Conservation (phyloP, 2,797 vertebrate species). For the Phyllotis vaccarum region DNA sequence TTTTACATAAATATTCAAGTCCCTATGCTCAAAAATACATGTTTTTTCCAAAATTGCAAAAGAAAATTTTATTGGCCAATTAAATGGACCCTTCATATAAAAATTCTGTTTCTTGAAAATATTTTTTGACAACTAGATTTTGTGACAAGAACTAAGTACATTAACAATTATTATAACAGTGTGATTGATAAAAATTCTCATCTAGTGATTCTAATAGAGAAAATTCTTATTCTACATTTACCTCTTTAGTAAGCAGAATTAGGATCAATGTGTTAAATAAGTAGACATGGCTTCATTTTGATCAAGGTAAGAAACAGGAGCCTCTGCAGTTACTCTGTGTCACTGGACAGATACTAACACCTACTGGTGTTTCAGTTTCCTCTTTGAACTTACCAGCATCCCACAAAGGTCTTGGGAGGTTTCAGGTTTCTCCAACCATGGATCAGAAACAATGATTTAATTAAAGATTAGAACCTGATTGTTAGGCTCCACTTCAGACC, state of each 20-base stretch:
- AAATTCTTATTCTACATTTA: neutral
- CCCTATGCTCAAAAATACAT: neutral
- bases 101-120: constrained; percentile 39
- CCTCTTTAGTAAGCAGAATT: neutral
- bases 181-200: neutral
- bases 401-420: neutral
- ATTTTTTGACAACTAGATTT: constrained; percentile 11
- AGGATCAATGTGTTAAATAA: neutral
- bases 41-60: neutral
- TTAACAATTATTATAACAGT: constrained; percentile 18
- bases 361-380: neutral
- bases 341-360: neutral
- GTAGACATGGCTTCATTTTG: neutral
- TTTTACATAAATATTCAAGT: constrained; percentile 12
- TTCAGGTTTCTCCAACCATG: neutral
- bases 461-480: neutral
- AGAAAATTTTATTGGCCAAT: constrained; percentile 4
- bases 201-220: neutral
- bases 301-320: neutral
- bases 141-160: constrained; percentile 37
- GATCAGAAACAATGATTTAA: neutral
- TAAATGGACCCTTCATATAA: constrained; percentile 7
- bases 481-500: neutral
- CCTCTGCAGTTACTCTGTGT: neutral
- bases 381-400: neutral